phyloP scores from a whole-genome alignment of 1,140 invertebrate species.

The Anastrepha ludens region DNA sequence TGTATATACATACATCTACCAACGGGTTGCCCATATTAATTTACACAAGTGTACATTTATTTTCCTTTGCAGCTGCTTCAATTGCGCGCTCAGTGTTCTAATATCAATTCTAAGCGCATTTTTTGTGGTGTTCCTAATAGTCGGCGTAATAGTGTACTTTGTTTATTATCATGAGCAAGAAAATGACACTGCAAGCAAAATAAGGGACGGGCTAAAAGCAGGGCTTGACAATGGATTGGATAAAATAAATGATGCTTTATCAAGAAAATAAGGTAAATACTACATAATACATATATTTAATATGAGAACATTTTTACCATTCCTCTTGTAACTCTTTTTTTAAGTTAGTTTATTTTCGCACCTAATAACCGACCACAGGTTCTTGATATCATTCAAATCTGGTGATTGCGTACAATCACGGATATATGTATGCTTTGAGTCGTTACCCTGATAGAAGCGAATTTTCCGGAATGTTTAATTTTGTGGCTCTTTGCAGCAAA shows the following conservation, averaged over 20 bases:
- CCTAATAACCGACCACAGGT: too few relatives aligned
- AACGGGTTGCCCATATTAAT: conserved; percentile 7
- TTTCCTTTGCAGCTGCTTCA: conserved; percentile 64
- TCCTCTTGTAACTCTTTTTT: too few relatives aligned
- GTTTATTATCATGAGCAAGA: conserved; percentile 65
- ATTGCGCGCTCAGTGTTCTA: conserved; percentile 66
- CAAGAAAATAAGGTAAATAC: conserved; percentile 23
- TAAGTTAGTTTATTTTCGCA: too few relatives aligned
- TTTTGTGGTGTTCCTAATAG: conserved; percentile 65
- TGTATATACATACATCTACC: background rate
- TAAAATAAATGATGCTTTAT: conserved; percentile 45
- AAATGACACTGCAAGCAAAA: conserved; percentile 54
- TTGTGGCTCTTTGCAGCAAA: too few relatives aligned
- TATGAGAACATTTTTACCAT: too few relatives aligned
- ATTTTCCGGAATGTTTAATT: too few relatives aligned
- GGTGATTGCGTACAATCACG: too few relatives aligned
- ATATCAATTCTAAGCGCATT: conserved; percentile 68
- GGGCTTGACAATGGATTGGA: conserved; percentile 33
- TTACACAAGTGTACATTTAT: conserved; percentile 27
- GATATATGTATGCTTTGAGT: too few relatives aligned
- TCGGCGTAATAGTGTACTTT: conserved; percentile 66
- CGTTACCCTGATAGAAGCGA: too few relatives aligned
- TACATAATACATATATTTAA: too few relatives aligned
- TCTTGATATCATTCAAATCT: too few relatives aligned
- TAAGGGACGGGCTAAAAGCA: conserved; percentile 29